Evolutionary conservation across 2,797 vertebrate genomes (phyloP).

Genomic region (Lepilemur ruficaudatus): DNA sequence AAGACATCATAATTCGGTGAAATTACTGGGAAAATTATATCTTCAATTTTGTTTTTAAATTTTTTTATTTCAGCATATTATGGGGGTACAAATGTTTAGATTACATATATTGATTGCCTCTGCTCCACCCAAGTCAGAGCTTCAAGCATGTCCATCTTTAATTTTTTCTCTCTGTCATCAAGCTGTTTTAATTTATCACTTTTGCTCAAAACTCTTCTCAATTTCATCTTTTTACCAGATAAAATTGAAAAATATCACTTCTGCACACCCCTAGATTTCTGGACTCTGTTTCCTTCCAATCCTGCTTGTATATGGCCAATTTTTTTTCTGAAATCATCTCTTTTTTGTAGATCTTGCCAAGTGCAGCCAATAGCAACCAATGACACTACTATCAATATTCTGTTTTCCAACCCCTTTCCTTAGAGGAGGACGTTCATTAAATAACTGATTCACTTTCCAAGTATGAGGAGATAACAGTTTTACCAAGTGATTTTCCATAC

Average conservation of each 20-base stretch:
- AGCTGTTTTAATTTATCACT: neutral
- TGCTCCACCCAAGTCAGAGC: too few species aligned
- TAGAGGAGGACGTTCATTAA: neutral
- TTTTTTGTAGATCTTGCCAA: neutral
- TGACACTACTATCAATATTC: neutral
- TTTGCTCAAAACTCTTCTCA: neutral
- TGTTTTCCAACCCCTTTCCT: constrained; percentile 1
- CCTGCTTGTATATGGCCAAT: neutral
- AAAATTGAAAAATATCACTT: neutral
- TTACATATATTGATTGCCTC: too few species aligned
- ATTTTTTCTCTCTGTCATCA: neutral
- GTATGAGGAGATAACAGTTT: neutral
- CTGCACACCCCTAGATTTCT: neutral
- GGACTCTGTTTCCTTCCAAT: neutral
- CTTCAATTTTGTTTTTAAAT: neutral
- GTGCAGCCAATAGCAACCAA: neutral
- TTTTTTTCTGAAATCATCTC: neutral
- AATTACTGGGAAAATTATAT: neutral
- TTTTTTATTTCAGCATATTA: too few species aligned
- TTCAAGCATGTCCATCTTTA: too few species aligned
- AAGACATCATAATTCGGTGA: neutral
- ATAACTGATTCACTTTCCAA: neutral
- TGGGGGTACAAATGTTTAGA: too few species aligned
- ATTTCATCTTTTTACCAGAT: neutral
- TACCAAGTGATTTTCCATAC: neutral